These are phyloP conservation scores for Tetrax tetrax DNA, from an alignment of 2,113 vertebrate genomes.

Conservation along the genomic window DNA sequence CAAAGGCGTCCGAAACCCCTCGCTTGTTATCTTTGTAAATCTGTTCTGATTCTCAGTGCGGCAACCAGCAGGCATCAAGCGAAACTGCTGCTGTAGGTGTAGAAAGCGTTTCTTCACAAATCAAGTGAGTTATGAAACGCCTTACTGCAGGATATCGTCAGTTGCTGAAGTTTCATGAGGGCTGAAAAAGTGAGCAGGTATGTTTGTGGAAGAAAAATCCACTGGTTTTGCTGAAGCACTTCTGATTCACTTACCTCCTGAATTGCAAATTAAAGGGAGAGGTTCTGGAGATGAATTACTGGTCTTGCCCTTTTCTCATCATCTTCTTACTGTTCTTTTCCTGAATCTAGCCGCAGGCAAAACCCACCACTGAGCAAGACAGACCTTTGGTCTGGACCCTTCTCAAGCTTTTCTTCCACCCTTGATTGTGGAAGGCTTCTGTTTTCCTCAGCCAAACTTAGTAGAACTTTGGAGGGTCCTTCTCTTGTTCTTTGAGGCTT, in stretches of 20 bases:
- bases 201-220: not conserved
- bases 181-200: not conserved
- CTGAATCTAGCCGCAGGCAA: not conserved
- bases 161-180: not conserved
- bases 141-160: not conserved
- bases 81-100: not conserved
- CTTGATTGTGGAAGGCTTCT: not conserved
- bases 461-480: not conserved
- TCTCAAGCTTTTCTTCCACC: not conserved
- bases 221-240: not conserved
- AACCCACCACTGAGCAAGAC: not conserved
- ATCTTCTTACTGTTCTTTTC: not conserved
- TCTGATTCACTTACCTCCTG: not conserved
- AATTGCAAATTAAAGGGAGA: not conserved
- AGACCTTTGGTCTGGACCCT: not conserved
- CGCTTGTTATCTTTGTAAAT: not conserved
- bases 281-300: not conserved
- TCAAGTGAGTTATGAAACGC: not conserved
- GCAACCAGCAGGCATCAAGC: not conserved
- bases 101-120: not conserved
- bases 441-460: not conserved
- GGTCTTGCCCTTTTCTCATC: not conserved
- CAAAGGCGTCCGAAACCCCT: not conserved
- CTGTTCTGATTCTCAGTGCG: fast-evolving
- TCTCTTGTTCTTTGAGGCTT: not conserved